phyloP scores from a whole-genome alignment of 2,797 vertebrate genomes.

The Cyclura pinguis region DNA sequence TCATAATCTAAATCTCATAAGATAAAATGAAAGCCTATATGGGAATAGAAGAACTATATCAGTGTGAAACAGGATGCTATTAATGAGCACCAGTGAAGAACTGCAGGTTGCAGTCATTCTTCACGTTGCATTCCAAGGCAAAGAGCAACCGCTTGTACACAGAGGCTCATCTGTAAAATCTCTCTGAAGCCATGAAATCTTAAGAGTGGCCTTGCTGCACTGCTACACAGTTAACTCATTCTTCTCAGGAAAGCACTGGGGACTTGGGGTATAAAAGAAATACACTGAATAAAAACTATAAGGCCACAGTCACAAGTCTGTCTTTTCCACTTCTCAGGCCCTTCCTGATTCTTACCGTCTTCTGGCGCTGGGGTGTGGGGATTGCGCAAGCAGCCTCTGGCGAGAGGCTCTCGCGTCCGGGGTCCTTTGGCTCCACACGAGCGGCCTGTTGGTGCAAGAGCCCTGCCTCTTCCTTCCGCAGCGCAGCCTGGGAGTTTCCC shows the following conservation, averaged over 20 bases:
- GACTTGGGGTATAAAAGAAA: background rate
- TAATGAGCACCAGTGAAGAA: background rate
- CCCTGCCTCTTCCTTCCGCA: too few relatives aligned
- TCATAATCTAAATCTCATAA: slow-evolving; percentile 32
- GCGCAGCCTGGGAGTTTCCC: too few relatives aligned
- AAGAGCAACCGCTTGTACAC: background rate
- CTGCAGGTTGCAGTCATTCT: slow-evolving; percentile 12
- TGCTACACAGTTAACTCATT: background rate
- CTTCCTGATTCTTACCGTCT: too few relatives aligned
- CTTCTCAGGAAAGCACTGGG: background rate
- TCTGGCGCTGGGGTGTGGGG: too few relatives aligned
- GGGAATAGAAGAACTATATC: slow-evolving; percentile 20
- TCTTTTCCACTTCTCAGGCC: background rate
- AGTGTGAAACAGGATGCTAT: slow-evolving; percentile 15
- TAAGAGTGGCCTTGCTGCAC: background rate
- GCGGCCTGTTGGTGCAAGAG: too few relatives aligned
- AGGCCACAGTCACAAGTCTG: background rate
- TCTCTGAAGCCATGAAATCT: background rate
- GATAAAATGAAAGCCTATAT: slow-evolving; percentile 16
- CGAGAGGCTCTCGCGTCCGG: too few relatives aligned
- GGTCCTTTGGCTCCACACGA: too few relatives aligned
- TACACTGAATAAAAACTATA: background rate
- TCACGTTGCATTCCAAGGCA: slow-evolving; percentile 26
- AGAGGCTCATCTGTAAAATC: background rate
- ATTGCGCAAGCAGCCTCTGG: too few relatives aligned